phyloP scores from a whole-genome alignment of 1,140 invertebrate genomes.

The Alviniconcha marisindica region DNA sequence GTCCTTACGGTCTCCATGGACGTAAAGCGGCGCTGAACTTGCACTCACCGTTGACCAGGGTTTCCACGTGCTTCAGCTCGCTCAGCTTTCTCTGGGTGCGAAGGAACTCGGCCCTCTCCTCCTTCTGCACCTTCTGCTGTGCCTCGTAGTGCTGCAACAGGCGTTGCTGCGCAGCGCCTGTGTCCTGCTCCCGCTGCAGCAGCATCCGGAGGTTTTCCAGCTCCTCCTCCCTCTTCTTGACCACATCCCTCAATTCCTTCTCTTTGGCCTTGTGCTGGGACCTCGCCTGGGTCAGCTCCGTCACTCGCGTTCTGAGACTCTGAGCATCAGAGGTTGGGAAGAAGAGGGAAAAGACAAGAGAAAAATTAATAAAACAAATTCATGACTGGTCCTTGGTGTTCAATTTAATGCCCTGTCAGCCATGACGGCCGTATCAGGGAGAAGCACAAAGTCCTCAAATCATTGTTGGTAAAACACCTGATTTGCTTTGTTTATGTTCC shows the following conservation, averaged over 20 bases:
- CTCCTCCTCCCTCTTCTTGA: conserved; percentile 40
- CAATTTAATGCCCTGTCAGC: no score
- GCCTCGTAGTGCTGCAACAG: conserved; percentile 51
- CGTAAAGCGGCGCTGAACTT: background rate
- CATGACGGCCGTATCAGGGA: no score
- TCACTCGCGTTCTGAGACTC: conserved; percentile 42
- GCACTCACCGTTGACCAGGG: conserved; percentile 52
- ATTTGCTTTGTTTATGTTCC: no score
- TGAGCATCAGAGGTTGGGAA: no score
- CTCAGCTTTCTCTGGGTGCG: conserved; percentile 50
- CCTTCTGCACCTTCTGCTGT: conserved; percentile 47
- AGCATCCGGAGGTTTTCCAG: conserved; percentile 37
- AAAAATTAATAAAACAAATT: no score
- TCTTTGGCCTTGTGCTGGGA: conserved; percentile 41
- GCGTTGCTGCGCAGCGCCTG: conserved; percentile 47
- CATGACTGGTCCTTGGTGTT: no score
- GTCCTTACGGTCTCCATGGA: no score
- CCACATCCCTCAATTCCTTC: conserved; percentile 39
- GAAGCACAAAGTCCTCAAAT: no score
- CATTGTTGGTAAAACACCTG: no score
- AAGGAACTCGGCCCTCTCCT: conserved; percentile 51
- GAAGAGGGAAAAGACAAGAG: no score
- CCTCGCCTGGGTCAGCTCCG: conserved; percentile 48
- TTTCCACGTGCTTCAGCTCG: conserved; percentile 56
- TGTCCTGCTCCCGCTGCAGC: conserved; percentile 48